phyloP scores from a whole-genome alignment of 2,888 invertebrate species.

The Byasa hedistus region DNA sequence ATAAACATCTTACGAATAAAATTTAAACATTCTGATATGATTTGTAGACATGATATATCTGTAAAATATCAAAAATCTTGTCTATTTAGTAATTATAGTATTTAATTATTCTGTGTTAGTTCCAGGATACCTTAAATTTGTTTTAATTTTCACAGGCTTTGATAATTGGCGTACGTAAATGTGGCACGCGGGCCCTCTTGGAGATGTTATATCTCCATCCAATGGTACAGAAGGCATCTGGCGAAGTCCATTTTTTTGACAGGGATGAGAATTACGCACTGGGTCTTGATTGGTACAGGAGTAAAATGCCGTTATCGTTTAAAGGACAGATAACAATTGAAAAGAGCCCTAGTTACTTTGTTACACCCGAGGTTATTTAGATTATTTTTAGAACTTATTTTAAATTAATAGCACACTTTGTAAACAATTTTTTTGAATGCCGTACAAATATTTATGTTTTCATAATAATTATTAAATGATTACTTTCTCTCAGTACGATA shows the following conservation, averaged over 20 bases:
- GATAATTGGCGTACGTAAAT: slow-evolving; percentile 97
- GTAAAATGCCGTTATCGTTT: slow-evolving; percentile 96
- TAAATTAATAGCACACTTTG: no score
- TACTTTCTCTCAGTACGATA: no score
- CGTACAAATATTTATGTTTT: no score
- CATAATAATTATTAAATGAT: no score
- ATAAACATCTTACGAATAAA: no score
- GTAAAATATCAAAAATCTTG: background rate
- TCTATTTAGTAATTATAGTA: background rate
- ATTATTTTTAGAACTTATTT: background rate
- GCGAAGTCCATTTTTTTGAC: slow-evolving; percentile 98
- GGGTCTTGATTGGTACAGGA: slow-evolving; percentile 97
- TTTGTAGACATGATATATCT: no score
- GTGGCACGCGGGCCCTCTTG: slow-evolving; percentile 96
- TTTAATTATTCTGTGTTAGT: background rate
- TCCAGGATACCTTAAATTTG: background rate
- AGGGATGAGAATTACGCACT: slow-evolving; percentile 94
- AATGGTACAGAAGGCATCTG: slow-evolving; percentile 93
- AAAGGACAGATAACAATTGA: slow-evolving; percentile 96
- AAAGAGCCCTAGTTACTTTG: slow-evolving; percentile 99
- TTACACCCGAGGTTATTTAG: slow-evolving; percentile 91
- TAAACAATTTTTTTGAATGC: no score
- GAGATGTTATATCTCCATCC: slow-evolving; percentile 98
- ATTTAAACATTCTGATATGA: no score
- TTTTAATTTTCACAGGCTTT: slow-evolving; percentile 81